Evolutionary conservation across 64 coral and sea anemone species (phyloP).

Genomic region (Pocillopora verrucosa): DNA sequence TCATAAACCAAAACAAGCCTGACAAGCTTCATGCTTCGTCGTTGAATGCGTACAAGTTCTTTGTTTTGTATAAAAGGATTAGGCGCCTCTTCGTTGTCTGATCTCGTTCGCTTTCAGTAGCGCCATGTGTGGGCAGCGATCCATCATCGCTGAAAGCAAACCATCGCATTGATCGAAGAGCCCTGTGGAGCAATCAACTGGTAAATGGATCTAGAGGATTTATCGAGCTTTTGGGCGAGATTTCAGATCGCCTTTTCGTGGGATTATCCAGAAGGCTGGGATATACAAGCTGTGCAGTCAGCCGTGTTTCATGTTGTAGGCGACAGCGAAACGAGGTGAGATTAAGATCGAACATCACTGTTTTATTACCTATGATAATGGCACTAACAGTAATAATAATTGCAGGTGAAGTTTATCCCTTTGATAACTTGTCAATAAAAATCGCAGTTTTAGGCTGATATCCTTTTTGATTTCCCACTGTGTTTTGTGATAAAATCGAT

Average conservation of each 20-base stretch:
- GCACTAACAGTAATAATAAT: background rate
- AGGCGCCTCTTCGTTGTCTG: background rate
- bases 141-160: slow-evolving; percentile 6
- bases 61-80: slow-evolving; percentile 31
- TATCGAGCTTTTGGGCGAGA: slow-evolving; percentile 82
- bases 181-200: background rate
- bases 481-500: background rate
- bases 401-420: background rate
- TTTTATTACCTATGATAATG: background rate
- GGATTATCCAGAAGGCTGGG: slow-evolving; percentile 87
- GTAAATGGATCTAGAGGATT: slow-evolving; percentile 68
- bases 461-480: background rate
- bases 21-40: background rate
- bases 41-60: background rate
- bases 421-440: background rate
- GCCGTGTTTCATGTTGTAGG: slow-evolving; percentile 93
- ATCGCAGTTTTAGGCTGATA: background rate
- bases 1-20: background rate
- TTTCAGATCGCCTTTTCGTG: slow-evolving; percentile 92
- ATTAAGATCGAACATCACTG: background rate
- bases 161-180: background rate
- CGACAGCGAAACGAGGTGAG: slow-evolving; percentile 74
- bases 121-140: background rate
- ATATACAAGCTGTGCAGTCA: slow-evolving; percentile 77
- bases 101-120: background rate